A percentile compares a stretch with the other conserved stretches of the same genome.
Conservation (phyloP, 1,140 invertebrate species). For the Geopemphigus sp. region DNA sequence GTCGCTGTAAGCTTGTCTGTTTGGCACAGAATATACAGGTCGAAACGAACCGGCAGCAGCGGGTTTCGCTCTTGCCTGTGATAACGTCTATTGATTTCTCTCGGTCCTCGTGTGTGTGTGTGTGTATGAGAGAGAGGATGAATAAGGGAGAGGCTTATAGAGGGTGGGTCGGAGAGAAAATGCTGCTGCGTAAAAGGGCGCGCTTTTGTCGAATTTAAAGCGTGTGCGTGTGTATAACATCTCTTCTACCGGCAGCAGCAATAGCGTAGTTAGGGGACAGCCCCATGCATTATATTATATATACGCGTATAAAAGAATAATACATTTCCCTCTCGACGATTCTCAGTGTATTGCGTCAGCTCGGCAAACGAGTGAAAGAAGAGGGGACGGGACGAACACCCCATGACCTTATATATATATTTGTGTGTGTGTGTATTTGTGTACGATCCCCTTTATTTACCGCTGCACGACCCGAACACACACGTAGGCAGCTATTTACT, state of each 20-base stretch:
- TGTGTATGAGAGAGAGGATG: background rate
- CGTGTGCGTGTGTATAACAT: background rate
- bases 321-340: slow-evolving; percentile 19
- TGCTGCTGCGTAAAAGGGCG: slow-evolving; percentile 38
- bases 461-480: background rate
- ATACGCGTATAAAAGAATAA: slow-evolving; percentile 32
- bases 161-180: background rate
- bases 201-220: slow-evolving; percentile 12
- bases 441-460: slow-evolving; percentile 13
- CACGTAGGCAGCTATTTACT: background rate
- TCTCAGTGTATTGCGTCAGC: slow-evolving; percentile 12
- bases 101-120: background rate
- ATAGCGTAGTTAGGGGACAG: slow-evolving; percentile 23
- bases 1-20: background rate
- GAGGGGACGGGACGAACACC: background rate
- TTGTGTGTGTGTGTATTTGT: slow-evolving; percentile 11
- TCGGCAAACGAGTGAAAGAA: background rate
- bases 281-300: slow-evolving; percentile 36
- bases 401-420: background rate
- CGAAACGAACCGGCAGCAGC: background rate
- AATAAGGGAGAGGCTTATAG: background rate
- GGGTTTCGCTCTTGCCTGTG: background rate
- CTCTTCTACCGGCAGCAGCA: background rate
- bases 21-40: slow-evolving; percentile 36
- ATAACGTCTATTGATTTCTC: slow-evolving; percentile 49